Evolutionary conservation across 2,113 vertebrate genomes (phyloP).

Genomic region (Sprattus sprattus): DNA sequence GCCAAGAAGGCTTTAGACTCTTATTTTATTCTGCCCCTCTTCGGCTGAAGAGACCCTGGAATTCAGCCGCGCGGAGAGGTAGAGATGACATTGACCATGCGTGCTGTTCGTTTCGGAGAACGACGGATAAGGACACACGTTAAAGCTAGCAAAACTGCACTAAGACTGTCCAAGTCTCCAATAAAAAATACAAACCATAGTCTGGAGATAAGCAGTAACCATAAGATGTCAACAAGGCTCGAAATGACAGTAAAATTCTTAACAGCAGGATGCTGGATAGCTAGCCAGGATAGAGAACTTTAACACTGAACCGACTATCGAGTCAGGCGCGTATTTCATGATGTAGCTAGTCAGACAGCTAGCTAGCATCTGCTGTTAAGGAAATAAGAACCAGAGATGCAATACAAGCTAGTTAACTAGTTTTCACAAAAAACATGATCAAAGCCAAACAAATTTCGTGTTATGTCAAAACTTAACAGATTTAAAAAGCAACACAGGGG

Average conservation of each 20-base stretch:
- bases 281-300: not conserved
- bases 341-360: slow-evolving; percentile 10
- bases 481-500: not conserved
- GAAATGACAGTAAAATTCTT: not conserved
- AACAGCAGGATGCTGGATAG: not conserved
- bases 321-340: slow-evolving; percentile 12
- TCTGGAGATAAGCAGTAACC: not conserved
- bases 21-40: not conserved
- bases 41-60: not conserved
- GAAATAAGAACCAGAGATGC: not conserved
- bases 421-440: not conserved
- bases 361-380: slow-evolving; percentile 14
- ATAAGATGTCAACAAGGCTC: not conserved
- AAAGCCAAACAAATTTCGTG: not conserved
- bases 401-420: not conserved
- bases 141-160: slow-evolving; percentile 7
- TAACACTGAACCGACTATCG: not conserved
- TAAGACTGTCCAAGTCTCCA: slow-evolving; percentile 9
- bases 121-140: slow-evolving; percentile 13
- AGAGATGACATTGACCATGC: slow-evolving; percentile 16
- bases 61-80: not conserved
- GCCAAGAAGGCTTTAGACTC: not conserved
- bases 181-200: not conserved
- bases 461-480: not conserved
- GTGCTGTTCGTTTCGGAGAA: not conserved